Base-by-base conservation (phyloP, 2,888 invertebrate species). In the Gari tellinella region DNA sequence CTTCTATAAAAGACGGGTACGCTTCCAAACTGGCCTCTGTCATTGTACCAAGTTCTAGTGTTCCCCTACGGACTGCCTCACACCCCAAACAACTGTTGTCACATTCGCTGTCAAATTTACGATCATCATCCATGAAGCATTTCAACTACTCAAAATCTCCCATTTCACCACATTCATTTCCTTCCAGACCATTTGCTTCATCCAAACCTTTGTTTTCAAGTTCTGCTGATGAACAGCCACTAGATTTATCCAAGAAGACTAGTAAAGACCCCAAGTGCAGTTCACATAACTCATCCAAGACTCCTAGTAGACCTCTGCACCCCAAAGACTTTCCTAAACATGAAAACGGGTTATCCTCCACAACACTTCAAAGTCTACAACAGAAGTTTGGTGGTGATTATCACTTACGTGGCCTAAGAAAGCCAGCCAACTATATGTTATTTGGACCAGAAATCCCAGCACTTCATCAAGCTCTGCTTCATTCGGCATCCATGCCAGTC, bases 321-420 rank as follows among this genome's bases (percentile, higher is more conserved):
- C 48, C 61, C 51, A 56, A 62, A 21, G 41, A 40, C 38, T 56
- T 4, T 17, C 56, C 51, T 46, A 66, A 74, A 48, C 79, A 75
- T 58, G 81, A 74, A 41, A 83, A 81, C 70, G 83, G 81, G 45
- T 40, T 70, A 25, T 78, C 70, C 37, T 81, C 64, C 52, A 74
- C 89, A 26, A 89, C 88, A 73, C 80, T 89, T 53, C 85, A 88
- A 73, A 89, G 87, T 80, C 81, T 89, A 15, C 87, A 89, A 69
- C 83, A 85, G 53, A 80, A 85, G 41, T 89, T 89, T 79, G 89
- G 89, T 17, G 89, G 89, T 15, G 84, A 87, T 56, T 85, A 83
- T 53, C 86, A 85, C 43, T 63, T 87, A 8, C 75, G 85, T 21
- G 72, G 83, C 19, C 74, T 84, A 7, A 77, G 83, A 25, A 81